Conservation (phyloP, 2,113 vertebrate species). For the Mustelus asterias region DNA sequence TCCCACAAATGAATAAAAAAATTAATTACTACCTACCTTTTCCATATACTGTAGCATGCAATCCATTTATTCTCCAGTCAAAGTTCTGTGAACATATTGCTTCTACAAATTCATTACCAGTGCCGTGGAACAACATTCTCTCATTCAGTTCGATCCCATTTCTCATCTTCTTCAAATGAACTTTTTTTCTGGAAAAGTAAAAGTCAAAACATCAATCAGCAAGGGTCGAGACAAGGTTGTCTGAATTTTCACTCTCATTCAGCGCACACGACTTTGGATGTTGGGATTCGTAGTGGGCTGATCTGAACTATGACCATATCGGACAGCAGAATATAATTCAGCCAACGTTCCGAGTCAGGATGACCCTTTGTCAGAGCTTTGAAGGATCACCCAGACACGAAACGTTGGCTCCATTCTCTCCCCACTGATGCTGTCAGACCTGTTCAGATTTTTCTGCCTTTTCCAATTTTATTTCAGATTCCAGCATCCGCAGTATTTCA, state of each 20-base stretch:
- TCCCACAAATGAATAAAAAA: too few species aligned
- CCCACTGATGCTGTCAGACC: too few species aligned
- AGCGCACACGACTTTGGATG: not conserved
- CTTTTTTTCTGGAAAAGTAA: slow-evolving; percentile 73
- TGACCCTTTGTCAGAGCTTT: too few species aligned
- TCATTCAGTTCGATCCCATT: slow-evolving; percentile 73
- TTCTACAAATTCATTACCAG: slow-evolving; percentile 85
- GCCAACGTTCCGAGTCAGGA: too few species aligned
- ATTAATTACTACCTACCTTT: slow-evolving; percentile 68
- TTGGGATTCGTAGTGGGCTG: not conserved
- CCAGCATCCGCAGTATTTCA: too few species aligned
- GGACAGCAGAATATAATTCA: not conserved
- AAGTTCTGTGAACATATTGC: slow-evolving; percentile 97
- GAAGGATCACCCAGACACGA: too few species aligned
- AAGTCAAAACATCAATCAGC: slow-evolving; percentile 39
- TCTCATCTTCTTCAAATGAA: slow-evolving; percentile 85
- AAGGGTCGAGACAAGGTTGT: not conserved
- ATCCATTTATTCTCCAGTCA: slow-evolving; percentile 91
- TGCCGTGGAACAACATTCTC: slow-evolving; percentile 94
- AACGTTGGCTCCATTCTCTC: too few species aligned
- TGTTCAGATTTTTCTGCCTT: too few species aligned
- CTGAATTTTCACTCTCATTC: not conserved
- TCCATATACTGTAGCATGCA: slow-evolving; percentile 84
- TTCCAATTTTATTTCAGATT: too few species aligned
- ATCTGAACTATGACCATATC: not conserved